A percentile compares a stretch with the other conserved stretches of the same genome.
Conservation (phyloP, 2,888 invertebrate species). For the Anticlea derivata region DNA sequence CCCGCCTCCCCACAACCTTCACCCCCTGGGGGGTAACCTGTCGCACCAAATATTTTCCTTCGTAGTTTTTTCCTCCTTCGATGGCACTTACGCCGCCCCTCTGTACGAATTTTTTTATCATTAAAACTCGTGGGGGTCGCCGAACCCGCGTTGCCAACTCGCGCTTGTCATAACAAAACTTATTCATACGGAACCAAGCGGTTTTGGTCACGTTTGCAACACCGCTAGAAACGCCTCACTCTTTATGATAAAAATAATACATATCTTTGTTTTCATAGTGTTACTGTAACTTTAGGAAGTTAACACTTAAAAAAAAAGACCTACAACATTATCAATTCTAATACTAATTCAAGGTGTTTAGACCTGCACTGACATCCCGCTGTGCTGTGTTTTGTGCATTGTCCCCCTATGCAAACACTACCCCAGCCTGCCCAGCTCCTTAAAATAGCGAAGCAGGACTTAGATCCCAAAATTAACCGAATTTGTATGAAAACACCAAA, state of each 20-base stretch:
- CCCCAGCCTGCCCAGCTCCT: no score
- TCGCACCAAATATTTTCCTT: conserved; percentile 84
- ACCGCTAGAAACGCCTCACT: conserved; percentile 36
- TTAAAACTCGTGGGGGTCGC: conserved; percentile 83
- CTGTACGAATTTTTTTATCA: conserved; percentile 84
- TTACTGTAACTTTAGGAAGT: no score
- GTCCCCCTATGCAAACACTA: no score
- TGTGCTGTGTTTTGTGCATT: no score
- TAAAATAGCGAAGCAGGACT: no score
- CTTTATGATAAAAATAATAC: conserved; percentile 30
- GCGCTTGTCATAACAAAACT: conserved; percentile 81
- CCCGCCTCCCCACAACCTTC: conserved; percentile 47
- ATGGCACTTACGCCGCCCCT: conserved; percentile 82
- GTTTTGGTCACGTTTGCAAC: conserved; percentile 54
- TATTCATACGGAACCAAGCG: conserved; percentile 66
- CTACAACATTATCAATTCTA: no score
- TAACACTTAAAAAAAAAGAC: no score
- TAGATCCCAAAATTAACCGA: no score
- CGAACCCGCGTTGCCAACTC: conserved; percentile 78
- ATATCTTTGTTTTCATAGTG: no score
- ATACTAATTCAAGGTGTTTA: no score
- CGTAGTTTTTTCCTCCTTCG: conserved; percentile 82
- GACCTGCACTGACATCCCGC: no score
- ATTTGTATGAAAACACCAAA: no score
- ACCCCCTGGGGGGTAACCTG: conserved; percentile 71